These are phyloP conservation scores for Gonocerus acuteangulatus DNA, from an alignment of 2,888 invertebrate genomes.

Conservation along the genomic window DNA sequence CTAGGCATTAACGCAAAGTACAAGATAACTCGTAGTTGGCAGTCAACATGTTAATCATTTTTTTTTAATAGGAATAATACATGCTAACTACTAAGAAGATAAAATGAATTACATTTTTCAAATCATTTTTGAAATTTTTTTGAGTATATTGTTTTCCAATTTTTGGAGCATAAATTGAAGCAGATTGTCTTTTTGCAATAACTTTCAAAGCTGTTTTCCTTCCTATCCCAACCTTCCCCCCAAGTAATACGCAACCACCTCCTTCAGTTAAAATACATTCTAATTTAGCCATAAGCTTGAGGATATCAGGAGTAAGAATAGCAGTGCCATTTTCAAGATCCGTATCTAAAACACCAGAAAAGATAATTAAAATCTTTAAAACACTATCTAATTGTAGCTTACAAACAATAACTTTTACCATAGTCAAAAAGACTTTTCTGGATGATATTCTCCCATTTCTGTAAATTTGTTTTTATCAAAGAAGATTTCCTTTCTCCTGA, in stretches of 20 bases:
- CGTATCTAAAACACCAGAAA: neutral
- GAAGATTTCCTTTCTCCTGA: neutral
- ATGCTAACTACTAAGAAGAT: too few relatives aligned
- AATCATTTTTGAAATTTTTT: slow-evolving; percentile 64
- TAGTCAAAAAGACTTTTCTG: neutral
- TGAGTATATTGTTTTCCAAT: slow-evolving; percentile 52
- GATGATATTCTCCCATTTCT: neutral
- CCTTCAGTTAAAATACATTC: slow-evolving; percentile 56
- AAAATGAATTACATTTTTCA: slow-evolving; percentile 72
- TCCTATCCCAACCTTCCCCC: slow-evolving; percentile 73
- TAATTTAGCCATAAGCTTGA: slow-evolving; percentile 56
- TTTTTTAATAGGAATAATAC: too few relatives aligned
- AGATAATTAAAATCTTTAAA: too few relatives aligned
- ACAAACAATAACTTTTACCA: too few relatives aligned
- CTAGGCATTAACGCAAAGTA: neutral
- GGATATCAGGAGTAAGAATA: slow-evolving; percentile 55
- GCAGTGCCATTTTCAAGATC: slow-evolving; percentile 5
- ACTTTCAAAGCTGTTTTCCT: slow-evolving; percentile 69
- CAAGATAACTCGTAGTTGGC: too few relatives aligned
- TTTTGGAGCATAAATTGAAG: slow-evolving; percentile 50
- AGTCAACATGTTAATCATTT: too few relatives aligned
- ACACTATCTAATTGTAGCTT: too few relatives aligned
- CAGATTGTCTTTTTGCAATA: slow-evolving; percentile 62
- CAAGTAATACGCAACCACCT: slow-evolving; percentile 59
- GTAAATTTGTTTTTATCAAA: neutral